Conservation (phyloP, 1,140 invertebrate genomes). For the Aphidius gifuensis region DNA sequence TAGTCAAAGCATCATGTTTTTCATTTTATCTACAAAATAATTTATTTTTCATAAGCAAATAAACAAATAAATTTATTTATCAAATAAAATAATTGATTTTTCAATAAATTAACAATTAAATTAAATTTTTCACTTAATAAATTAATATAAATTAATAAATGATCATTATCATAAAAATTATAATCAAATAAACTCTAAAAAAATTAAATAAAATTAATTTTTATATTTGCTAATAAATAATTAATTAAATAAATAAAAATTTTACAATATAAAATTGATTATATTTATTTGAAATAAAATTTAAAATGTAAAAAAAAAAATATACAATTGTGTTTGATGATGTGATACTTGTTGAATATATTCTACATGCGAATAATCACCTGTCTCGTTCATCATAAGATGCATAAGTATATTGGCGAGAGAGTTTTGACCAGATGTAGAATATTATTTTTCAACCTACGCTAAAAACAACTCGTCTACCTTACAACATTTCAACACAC, state of each 20-base stretch:
- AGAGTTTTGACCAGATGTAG: constrained; percentile 39
- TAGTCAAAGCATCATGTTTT: no score
- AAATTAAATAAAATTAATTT: no score
- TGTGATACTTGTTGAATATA: constrained; percentile 28
- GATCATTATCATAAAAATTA: no score
- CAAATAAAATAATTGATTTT: no score
- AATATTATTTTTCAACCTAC: constrained; percentile 46
- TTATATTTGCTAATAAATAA: neutral
- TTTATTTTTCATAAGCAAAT: no score
- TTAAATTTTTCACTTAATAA: no score
- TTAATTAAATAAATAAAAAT: neutral
- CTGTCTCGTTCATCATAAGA: constrained; percentile 54
- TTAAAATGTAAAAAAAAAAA: neutral
- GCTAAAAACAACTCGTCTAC: constrained; percentile 47
- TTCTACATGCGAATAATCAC: constrained; percentile 54
- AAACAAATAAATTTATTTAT: no score
- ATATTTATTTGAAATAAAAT: neutral
- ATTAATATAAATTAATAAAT: no score
- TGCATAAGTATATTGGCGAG: constrained; percentile 13
- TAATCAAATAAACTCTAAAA: no score
- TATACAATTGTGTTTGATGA: constrained; percentile 18
- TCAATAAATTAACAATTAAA: no score
- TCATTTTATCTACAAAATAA: no score
- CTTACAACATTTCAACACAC: constrained; percentile 53
- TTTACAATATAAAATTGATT: neutral